Conservation (phyloP, 2,888 invertebrate genomes). For the Campaea margaritaria region DNA sequence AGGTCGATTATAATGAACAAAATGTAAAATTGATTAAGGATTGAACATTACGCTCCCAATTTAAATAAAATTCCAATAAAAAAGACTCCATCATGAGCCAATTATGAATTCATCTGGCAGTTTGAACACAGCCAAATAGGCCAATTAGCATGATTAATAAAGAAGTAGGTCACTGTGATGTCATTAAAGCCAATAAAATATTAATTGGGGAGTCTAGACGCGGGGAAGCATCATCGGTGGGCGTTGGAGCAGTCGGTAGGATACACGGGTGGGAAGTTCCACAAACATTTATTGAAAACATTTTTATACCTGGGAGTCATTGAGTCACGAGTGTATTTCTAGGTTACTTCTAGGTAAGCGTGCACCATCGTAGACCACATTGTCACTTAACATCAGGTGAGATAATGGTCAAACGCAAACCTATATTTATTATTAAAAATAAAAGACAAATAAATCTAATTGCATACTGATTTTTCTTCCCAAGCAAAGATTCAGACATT, state of each 20-base stretch:
- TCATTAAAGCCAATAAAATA: conserved; percentile 30
- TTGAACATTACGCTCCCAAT: neutral
- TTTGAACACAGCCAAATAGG: conserved; percentile 3
- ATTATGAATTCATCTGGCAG: neutral
- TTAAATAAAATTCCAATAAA: neutral
- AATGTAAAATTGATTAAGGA: too few species aligned
- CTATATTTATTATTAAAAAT: too few species aligned
- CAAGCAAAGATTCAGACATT: too few species aligned
- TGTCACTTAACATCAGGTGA: too few species aligned
- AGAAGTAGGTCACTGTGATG: conserved; percentile 19
- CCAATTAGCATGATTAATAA: conserved; percentile 11
- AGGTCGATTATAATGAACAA: too few species aligned
- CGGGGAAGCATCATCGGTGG: conserved; percentile 1
- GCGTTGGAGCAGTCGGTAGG: neutral
- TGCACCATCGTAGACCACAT: too few species aligned
- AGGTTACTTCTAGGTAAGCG: too few species aligned
- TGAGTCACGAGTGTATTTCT: too few species aligned
- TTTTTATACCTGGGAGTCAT: too few species aligned
- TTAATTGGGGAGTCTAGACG: conserved; percentile 40
- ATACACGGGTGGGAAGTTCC: neutral
- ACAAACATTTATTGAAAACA: neutral
- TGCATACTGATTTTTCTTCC: too few species aligned
- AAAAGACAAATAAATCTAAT: too few species aligned
- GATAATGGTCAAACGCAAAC: too few species aligned
- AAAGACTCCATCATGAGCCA: neutral